phyloP scores from a whole-genome alignment of 2,113 vertebrate genomes.

The Brachypteracias leptosomus region DNA sequence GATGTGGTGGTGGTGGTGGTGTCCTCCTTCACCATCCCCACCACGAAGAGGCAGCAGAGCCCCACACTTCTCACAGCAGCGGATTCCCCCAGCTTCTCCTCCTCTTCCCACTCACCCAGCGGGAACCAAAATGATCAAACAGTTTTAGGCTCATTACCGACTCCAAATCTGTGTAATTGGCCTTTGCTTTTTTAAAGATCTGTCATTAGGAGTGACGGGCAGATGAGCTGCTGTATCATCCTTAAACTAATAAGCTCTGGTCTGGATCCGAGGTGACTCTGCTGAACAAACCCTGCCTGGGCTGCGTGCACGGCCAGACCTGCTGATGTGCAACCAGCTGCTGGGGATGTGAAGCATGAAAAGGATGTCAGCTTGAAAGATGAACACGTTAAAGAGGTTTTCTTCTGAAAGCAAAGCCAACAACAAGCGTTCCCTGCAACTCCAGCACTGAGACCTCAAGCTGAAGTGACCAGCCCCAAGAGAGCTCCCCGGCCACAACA shows the following conservation, averaged over 20 bases:
- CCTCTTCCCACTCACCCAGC: background rate
- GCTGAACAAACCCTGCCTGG: background rate
- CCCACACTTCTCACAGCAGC: background rate
- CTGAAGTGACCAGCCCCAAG: fast-evolving
- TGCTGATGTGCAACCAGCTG: background rate
- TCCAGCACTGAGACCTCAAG: fast-evolving
- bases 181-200: background rate
- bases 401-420: background rate
- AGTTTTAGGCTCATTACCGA: background rate
- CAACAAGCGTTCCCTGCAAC: background rate
- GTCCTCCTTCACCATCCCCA: background rate
- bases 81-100: background rate
- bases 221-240: background rate
- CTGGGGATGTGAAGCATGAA: fast-evolving
- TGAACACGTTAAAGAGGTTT: fast-evolving
- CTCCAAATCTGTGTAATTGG: background rate
- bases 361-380: background rate
- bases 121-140: background rate
- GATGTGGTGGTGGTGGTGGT: no score
- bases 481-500: background rate
- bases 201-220: background rate
- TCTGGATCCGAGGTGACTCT: background rate
- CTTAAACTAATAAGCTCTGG: fast-evolving
- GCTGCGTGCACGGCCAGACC: fast-evolving
- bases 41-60: conserved; percentile 55